Base-by-base conservation (phyloP, 2,888 invertebrate genomes). In the Clanis bilineata region DNA sequence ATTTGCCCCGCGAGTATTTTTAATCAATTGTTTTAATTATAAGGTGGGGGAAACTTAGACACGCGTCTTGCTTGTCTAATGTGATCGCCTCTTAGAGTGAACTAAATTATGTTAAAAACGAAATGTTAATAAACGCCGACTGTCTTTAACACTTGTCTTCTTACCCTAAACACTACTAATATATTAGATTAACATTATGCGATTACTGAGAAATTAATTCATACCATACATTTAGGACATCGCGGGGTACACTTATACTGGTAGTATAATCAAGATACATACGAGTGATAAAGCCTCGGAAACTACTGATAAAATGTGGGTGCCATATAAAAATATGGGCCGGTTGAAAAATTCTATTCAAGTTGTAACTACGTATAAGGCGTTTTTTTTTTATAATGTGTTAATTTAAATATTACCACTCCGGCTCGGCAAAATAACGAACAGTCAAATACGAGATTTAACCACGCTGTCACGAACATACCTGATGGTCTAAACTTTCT, bases 181-280 rank as follows among this genome's bases (percentile, higher is more conserved):
- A 51, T 32, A 28, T 9, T 51, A 15, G 10, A 32, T 15, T 51
- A 51, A 32, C 10, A 51, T 18, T 51, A 51, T 10, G 28, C 18
- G 51, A 32, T 51, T 51, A 51, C 51, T 51, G 28, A 4, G 18
- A 32, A 51, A 51, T 28, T 51, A 23, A 47, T 47, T 15, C 10
- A 18, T 32, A 32, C 28, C 15, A 25, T 28, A 47, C 32, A 51
- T 23, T 41, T 44, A 23, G 23, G 51, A 51, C 32, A 18, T 51
- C 3, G 47, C 18, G 28, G 28, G 32, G 32, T 18, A 32, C 28
- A 51, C 32, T 18, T 51, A n/a, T n/a, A n/a, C n/a, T n/a, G n/a
- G n/a, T n/a, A n/a, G n/a, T n/a, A n/a, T n/a, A n/a, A n/a, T n/a
- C n/a, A n/a, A n/a, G n/a, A n/a, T n/a, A n/a, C n/a, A n/a, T n/a